These are phyloP conservation scores for Raja brachyura DNA, from an alignment of 2,113 vertebrate genomes.

Conservation along the genomic window DNA sequence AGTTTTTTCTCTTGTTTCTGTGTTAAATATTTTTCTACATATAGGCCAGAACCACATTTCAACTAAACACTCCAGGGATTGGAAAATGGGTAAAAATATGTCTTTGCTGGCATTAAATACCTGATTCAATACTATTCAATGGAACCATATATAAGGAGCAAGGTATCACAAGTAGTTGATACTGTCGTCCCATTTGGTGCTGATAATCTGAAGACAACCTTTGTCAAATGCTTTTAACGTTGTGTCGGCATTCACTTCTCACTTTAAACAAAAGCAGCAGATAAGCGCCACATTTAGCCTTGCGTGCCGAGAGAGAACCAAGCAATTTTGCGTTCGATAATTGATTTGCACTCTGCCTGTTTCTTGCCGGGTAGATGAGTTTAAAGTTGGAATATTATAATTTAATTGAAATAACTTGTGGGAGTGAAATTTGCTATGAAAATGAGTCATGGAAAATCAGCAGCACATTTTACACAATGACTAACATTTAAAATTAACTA, in stretches of 20 bases:
- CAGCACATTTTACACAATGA: not conserved
- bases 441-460: not conserved
- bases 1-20: not conserved
- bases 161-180: too few relatives aligned
- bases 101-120: too few relatives aligned
- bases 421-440: not conserved
- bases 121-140: too few relatives aligned
- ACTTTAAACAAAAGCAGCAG: not conserved
- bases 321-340: not conserved
- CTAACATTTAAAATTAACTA: not conserved
- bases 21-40: not conserved
- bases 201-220: too few relatives aligned
- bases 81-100: not conserved
- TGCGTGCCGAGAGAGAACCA: not conserved
- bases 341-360: too few relatives aligned
- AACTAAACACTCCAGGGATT: not conserved
- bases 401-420: not conserved
- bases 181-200: too few relatives aligned
- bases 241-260: not conserved
- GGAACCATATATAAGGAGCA: too few relatives aligned
- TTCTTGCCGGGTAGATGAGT: not conserved
- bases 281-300: not conserved
- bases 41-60: not conserved
- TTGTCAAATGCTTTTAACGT: not conserved
- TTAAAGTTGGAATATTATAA: not conserved